Base-by-base conservation (phyloP, 2,113 vertebrate genomes). In the Albula goreensis region DNA sequence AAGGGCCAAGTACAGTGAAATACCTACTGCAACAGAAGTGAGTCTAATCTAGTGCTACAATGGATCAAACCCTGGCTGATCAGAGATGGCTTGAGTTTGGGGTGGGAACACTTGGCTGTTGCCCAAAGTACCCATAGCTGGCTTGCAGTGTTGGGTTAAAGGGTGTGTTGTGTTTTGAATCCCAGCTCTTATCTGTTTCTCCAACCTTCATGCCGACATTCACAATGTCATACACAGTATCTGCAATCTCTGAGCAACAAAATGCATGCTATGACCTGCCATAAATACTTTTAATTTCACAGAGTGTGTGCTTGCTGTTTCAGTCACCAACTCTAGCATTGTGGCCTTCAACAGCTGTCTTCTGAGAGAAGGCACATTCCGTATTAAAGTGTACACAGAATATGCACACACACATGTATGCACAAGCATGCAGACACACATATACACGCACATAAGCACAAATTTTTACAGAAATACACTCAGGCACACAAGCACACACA, bases 281-380 rank as follows among this genome's bases (percentile, higher is more conserved):
- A 22, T 31, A 10, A 31, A 22, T 5, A 8, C 70, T 74, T 19
- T 3, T 22, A 31, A 31, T 25, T 74, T 31, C n/a, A 2, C 63
- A 70, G 19, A n/a, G 56, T 15, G 56, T 19, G 60, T 19, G 22
- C 15, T 9, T 25, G 70, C 8, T 19, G 70, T 31, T 11, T 8
- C n/a, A 1, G 5, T 31, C 11, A 10, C 70, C 6, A 10, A 8
- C 3, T 31, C 31, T n/a, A 31, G n/a, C 4, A 10, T 22, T 10
- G 8, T 4, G 31, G n/a, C n/a, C n/a, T 31, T 74, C 2, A 74
- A 10, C 70, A 74, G n/a, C 70, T 31, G n/a, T 8, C 25, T 31
- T 2, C n/a, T n/a, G 70, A 2, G 25, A 22, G 70, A 8, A 74
- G n/a, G 53, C 25, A 60, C 83, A 83, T 83, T 70, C 85, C 86